Base-by-base conservation (phyloP, 2,797 vertebrate genomes). In the Sandelia bainsii region DNA sequence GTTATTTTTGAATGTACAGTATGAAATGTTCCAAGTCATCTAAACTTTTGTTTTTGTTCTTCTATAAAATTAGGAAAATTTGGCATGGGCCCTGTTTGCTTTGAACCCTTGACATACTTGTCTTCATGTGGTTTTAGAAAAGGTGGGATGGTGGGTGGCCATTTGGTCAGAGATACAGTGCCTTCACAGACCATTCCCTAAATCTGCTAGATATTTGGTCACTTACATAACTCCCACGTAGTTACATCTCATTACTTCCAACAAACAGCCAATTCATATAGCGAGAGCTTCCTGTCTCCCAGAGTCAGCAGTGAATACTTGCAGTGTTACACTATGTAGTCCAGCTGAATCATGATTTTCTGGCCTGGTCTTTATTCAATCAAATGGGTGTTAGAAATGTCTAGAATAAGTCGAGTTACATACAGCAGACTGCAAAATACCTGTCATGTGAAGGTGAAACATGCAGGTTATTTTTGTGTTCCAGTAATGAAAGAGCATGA, bases 181-280 rank as follows among this genome's bases (percentile, higher is more conserved):
- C 72, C 59, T 76, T 80, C 83, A 92, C 87, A 91, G 83, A 90
- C 82, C 73, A 76, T 89, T 84, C 66, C 81, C 91, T 89, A 90
- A 90, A 91, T 87, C 85, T 84, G 79, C 80, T 87, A 87, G 90
- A 81, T 87, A 86, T 81, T 90, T 87, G 89, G 91, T 91, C 85
- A 86, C 91, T 93, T 92, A 91, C 92, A 93, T 93, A 93, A 93
- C 92, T 90, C 91, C 89, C 87, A 90, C 82, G 83, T 91, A 90
- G 92, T 83, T 92, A 92, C 93, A 92, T 93, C 90, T 91, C 89
- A 92, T 92, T 92, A 93, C 86, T 29, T 73, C 54, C 72, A 86
- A 93, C 93, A 94, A 90, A 83, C 81, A 54, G 76, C 73, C 86
- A 6, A 93, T 93, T 94, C 92, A 93, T 89, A 83, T 79, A 23